Conservation (phyloP, 2,888 invertebrate species). For the Acanthococcus lagerstroemiae region DNA sequence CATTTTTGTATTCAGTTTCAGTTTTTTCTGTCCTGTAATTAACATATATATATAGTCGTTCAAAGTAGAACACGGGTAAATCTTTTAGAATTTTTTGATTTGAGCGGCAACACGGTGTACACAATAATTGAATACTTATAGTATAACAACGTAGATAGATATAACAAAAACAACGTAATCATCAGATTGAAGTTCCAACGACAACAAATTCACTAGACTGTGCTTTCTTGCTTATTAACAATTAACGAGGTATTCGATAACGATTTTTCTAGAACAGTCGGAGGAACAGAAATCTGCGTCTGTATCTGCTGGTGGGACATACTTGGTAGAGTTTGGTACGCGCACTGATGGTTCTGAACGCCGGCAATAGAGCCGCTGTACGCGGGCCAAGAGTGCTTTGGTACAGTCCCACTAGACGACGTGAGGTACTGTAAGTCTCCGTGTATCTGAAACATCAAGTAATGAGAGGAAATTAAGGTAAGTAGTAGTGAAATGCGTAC, state of each 20-base stretch:
- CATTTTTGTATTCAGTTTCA: no score
- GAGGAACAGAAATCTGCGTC: conserved; percentile 16
- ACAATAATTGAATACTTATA: no score
- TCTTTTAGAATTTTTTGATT: no score
- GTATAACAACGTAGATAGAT: no score
- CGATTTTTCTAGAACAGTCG: conserved; percentile 11
- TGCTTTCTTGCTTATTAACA: conserved; percentile 20
- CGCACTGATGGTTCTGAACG: conserved; percentile 20
- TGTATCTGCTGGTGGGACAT: conserved; percentile 10
- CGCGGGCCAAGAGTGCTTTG: conserved; percentile 20
- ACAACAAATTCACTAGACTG: conserved; percentile 12
- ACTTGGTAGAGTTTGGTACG: conserved; percentile 16
- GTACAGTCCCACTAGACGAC: conserved; percentile 11
- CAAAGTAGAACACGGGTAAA: no score
- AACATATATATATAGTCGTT: no score
- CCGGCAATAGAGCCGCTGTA: conserved; percentile 9
- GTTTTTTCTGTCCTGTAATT: no score
- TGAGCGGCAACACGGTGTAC: no score
- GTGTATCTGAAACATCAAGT: conserved; percentile 21
- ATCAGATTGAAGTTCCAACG: no score
- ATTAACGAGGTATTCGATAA: conserved; percentile 20
- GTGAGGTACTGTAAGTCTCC: conserved; percentile 9
- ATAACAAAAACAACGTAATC: no score
- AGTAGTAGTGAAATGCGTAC: no score
- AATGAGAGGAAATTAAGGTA: no score